Evolutionary conservation across 2,888 invertebrate species (phyloP).

Genomic region (Meghimatium bilineatum): DNA sequence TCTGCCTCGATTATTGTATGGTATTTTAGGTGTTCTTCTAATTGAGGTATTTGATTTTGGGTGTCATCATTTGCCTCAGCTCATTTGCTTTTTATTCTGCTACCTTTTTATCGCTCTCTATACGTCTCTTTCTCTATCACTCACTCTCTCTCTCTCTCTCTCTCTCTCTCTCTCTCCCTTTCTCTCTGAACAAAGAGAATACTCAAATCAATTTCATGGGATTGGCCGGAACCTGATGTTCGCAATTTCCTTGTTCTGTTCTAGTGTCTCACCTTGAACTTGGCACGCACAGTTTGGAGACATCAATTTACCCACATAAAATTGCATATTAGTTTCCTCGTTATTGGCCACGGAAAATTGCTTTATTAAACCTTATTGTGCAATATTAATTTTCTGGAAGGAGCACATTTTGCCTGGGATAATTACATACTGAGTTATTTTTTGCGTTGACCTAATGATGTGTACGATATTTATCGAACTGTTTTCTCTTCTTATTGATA

Average conservation of each 20-base stretch:
- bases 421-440: too few relatives aligned
- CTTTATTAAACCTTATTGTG: not conserved
- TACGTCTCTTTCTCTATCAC: not conserved
- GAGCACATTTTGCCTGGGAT: too few relatives aligned
- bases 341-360: not conserved
- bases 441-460: too few relatives aligned
- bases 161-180: not conserved
- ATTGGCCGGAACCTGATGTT: constrained; percentile 2
- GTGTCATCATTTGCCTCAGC: not conserved
- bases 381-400: too few relatives aligned
- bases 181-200: not conserved
- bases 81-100: not conserved
- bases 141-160: not conserved
- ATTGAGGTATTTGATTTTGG: not conserved
- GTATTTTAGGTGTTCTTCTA: not conserved
- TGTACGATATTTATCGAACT: too few relatives aligned
- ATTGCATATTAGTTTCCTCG: not conserved
- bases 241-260: not conserved
- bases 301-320: not conserved
- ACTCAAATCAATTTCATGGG: not conserved
- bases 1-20: not conserved
- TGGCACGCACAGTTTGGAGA: not conserved
- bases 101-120: not conserved
- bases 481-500: too few relatives aligned
- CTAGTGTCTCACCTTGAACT: constrained; percentile 3